Conservation (phyloP, 2,797 vertebrate species). For the Poecile montanus region DNA sequence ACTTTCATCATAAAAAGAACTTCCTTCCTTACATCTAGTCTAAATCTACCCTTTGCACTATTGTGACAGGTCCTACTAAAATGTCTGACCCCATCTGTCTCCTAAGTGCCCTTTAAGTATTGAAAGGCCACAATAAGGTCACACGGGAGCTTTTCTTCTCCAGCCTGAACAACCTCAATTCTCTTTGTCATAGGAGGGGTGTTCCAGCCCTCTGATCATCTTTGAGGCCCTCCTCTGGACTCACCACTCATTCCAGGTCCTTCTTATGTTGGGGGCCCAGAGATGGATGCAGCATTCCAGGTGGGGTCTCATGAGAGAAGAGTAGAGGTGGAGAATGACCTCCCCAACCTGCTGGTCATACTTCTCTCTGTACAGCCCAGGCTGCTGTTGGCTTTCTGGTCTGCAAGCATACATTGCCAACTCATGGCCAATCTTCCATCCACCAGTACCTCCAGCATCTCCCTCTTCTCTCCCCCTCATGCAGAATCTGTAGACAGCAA, state of each 20-base stretch:
- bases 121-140: not conserved
- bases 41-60: not conserved
- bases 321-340: not conserved
- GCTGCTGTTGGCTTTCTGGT: not conserved
- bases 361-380: not conserved
- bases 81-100: not conserved
- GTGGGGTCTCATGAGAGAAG: not conserved
- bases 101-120: not conserved
- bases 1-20: not conserved
- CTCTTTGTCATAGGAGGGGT: not conserved
- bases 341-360: not conserved
- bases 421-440: not conserved
- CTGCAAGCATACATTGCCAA: rapidly evolving
- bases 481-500: not conserved
- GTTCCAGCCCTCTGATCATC: not conserved
- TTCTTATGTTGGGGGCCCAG: not conserved
- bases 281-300: not conserved
- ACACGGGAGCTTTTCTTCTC: not conserved
- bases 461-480: not conserved
- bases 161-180: not conserved
- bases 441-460: not conserved
- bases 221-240: not conserved
- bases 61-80: not conserved
- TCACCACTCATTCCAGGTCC: rapidly evolving
- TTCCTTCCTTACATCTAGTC: not conserved